These are phyloP conservation scores for Anguilla rostrata DNA, from an alignment of 2,113 vertebrate genomes.

Conservation along the genomic window DNA sequence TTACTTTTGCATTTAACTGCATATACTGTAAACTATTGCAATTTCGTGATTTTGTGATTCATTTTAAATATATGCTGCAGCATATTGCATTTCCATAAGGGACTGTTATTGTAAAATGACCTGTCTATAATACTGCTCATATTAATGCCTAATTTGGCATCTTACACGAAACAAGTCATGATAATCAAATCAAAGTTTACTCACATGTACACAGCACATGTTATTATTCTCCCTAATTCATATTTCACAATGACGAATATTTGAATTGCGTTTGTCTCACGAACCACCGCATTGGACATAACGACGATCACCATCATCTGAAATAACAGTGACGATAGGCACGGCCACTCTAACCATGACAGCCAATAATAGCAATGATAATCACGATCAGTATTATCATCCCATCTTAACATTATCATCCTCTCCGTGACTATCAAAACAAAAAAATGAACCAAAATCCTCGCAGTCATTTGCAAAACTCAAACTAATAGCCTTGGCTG, in stretches of 20 bases:
- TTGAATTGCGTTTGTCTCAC: neutral
- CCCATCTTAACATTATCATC: neutral
- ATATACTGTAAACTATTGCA: neutral
- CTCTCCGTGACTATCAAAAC: neutral
- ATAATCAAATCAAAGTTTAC: neutral
- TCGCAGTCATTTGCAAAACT: neutral
- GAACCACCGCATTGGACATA: neutral
- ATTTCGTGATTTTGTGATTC: too few species aligned
- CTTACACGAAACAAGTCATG: too few species aligned
- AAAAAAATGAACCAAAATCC: neutral
- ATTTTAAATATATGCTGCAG: slow-evolving; percentile 4
- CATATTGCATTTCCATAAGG: neutral
- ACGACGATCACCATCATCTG: neutral
- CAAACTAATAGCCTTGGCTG: neutral
- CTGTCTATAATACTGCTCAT: neutral
- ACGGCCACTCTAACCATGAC: neutral
- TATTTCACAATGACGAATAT: neutral
- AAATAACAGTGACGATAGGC: neutral
- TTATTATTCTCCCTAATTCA: neutral
- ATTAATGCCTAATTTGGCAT: too few species aligned
- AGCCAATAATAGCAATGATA: neutral
- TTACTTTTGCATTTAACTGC: neutral
- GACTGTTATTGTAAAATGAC: neutral
- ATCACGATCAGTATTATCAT: neutral
- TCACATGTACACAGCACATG: neutral